Base-by-base conservation (phyloP, 2,888 invertebrate species). In the Drosophila emarginata region DNA sequence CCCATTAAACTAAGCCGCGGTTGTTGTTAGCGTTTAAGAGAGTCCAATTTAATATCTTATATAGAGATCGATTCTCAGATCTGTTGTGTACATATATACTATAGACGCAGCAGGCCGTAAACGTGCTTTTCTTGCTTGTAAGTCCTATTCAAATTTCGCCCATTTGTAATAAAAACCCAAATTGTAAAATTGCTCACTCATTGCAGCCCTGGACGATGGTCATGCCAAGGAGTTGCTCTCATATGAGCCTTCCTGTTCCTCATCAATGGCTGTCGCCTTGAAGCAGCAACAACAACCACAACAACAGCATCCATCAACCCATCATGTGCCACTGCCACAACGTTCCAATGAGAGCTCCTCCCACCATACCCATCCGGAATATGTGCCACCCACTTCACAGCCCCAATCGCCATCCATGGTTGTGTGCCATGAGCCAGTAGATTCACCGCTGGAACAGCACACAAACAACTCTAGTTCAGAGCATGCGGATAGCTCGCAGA, bases 51-150 rank as follows among this genome's bases (percentile, higher is more conserved):
- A 21, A 50, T 54, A 36, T 39, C 65, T 54, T 67, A 74, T 62
- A 37, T 56, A 64, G 61, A 66, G 54, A 63, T 65, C 62, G 26
- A 28, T 53, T 54, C 54, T 54, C 32, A 58, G 59, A 72, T 79
- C 65, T 79, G 65, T 76, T 61, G 58, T 69, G 67, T 63, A 66
- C 66, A 64, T 63, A 60, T 61, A 57, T 58, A 71, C 45, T 87
- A 75, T 86, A 83, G 85, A 84, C 85, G 87, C 81, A 79, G 87
- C 77, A 83, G 45, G 79, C 79, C 69, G 75, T 77, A 80, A 79
- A 76, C 82, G 82, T 87, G 82, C 80, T 79, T 87, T 70, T 71
- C 32, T 54, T 83, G 89, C 90, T 90, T 87, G 90, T 90, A 90
- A 90, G 90, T 90, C 81, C 45, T 83, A 72, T 79, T 78, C 78